Base-by-base conservation (phyloP, 2,888 invertebrate genomes). In the Suillia variegata region DNA sequence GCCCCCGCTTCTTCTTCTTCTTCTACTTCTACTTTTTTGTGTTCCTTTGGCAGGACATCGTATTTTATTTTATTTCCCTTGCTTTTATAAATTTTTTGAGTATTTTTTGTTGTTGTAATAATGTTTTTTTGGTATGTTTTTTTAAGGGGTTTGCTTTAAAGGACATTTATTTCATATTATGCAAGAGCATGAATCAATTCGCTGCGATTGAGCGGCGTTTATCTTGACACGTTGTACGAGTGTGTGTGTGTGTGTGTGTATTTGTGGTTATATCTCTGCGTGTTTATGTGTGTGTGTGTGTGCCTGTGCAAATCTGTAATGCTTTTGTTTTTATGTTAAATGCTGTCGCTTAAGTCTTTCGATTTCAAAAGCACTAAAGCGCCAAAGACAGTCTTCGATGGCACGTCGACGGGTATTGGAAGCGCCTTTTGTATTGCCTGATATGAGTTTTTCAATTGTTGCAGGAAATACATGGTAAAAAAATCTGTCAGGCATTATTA, bases 131-230 rank as follows among this genome's bases (percentile, higher is more conserved):
- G 6, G 26, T 26, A 26, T 6, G 6, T 26, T 26, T 26, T 26
- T 26, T 26, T 26, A n/a, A n/a, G n/a, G n/a, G n/a, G n/a, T n/a
- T n/a, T n/a, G n/a, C n/a, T n/a, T n/a, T n/a, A n/a, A n/a, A n/a
- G n/a, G n/a, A n/a, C n/a, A n/a, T n/a, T n/a, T n/a, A n/a, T n/a
- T n/a, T n/a, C 6, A 13, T 13, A 45, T 45, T 45, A 45, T 45
- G 45, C 45, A 45, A 45, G 45, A 17, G 18, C 45, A 45, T 45
- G 45, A 45, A 45, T 45, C 45, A 45, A 45, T 45, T 45, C 45
- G 20, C 45, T 18, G 45, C 45, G 45, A 45, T 45, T 45, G 17
- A 20, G 45, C 18, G 45, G 45, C 45, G 20, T 45, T 45, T 45
- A 45, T 45, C 45, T 45, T 45, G 45, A 5, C 45, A 45, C n/a